phyloP scores from a whole-genome alignment of 1,140 invertebrate genomes.

The Chlorops oryzae region DNA sequence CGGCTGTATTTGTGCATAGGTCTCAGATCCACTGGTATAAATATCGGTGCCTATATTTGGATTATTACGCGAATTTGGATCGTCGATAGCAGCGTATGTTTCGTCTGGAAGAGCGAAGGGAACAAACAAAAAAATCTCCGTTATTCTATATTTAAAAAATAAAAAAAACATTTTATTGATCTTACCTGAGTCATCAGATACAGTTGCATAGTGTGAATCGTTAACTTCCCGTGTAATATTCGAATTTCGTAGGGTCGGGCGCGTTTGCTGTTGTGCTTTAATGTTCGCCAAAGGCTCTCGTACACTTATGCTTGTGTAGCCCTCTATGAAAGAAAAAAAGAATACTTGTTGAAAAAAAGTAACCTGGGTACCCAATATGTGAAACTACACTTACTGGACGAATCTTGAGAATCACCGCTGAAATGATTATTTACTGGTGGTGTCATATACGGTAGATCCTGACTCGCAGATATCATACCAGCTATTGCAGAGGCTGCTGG shows the following conservation, averaged over 20 bases:
- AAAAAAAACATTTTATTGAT: background rate
- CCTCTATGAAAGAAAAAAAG: slow-evolving; percentile 57
- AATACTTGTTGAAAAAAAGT: slow-evolving; percentile 1
- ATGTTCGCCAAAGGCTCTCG: slow-evolving; percentile 76
- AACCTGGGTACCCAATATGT: slow-evolving; percentile 2
- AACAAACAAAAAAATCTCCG: background rate
- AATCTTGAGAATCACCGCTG: slow-evolving; percentile 80
- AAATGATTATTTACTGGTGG: slow-evolving; percentile 66
- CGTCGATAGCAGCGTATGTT: slow-evolving; percentile 84
- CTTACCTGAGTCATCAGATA: slow-evolving; percentile 75
- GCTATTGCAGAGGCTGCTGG: slow-evolving; percentile 76
- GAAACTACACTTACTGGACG: slow-evolving; percentile 64
- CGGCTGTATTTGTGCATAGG: slow-evolving; percentile 80
- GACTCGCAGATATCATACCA: slow-evolving; percentile 75
- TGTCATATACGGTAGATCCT: slow-evolving; percentile 84
- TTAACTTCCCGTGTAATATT: slow-evolving; percentile 45
- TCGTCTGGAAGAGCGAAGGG: slow-evolving; percentile 56
- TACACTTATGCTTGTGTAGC: slow-evolving; percentile 86
- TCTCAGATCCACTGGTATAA: slow-evolving; percentile 77
- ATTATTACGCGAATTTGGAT: slow-evolving; percentile 62
- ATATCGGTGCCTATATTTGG: slow-evolving; percentile 45
- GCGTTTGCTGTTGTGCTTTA: slow-evolving; percentile 54
- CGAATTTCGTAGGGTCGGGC: slow-evolving; percentile 46
- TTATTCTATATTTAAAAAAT: background rate
- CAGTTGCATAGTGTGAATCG: slow-evolving; percentile 71